phyloP scores from a whole-genome alignment of 1,140 invertebrate species.

The Monomorium pharaonis region DNA sequence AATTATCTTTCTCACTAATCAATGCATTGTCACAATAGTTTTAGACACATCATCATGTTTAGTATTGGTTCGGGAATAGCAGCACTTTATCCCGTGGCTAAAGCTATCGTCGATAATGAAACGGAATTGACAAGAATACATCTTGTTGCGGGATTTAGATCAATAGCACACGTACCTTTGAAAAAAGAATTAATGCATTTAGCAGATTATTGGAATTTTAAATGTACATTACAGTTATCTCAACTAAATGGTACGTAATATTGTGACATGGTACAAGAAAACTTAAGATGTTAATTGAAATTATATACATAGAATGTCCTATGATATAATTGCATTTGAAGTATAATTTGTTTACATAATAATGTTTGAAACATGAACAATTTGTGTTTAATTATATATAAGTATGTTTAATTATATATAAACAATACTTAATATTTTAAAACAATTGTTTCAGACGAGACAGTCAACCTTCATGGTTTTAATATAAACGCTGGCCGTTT shows the following conservation, averaged over 20 bases:
- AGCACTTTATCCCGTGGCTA: slow-evolving; percentile 86
- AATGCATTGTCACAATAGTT: slow-evolving; percentile 69
- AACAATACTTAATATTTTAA: background rate
- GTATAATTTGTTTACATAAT: background rate
- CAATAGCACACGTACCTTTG: slow-evolving; percentile 84
- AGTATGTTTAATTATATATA: background rate
- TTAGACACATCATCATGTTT: slow-evolving; percentile 85
- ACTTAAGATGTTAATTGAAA: background rate
- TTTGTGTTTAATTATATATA: background rate
- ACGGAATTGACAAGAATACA: slow-evolving; percentile 86
- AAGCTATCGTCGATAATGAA: slow-evolving; percentile 84
- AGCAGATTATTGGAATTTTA: slow-evolving; percentile 87
- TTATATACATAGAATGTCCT: slow-evolving; percentile 55
- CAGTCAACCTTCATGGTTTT: slow-evolving; percentile 71
- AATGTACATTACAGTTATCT: slow-evolving; percentile 84
- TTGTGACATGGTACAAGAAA: background rate
- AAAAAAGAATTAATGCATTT: slow-evolving; percentile 84
- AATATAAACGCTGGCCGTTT: slow-evolving; percentile 72
- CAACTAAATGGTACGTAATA: slow-evolving; percentile 73
- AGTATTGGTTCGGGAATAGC: slow-evolving; percentile 88
- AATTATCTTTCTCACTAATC: background rate
- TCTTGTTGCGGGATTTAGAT: slow-evolving; percentile 84
- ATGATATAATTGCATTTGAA: slow-evolving; percentile 13
- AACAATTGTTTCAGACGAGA: slow-evolving; percentile 43
- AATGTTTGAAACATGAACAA: background rate